Conservation (phyloP, 2,888 invertebrate genomes). For the Aleiodes leptofemur region DNA sequence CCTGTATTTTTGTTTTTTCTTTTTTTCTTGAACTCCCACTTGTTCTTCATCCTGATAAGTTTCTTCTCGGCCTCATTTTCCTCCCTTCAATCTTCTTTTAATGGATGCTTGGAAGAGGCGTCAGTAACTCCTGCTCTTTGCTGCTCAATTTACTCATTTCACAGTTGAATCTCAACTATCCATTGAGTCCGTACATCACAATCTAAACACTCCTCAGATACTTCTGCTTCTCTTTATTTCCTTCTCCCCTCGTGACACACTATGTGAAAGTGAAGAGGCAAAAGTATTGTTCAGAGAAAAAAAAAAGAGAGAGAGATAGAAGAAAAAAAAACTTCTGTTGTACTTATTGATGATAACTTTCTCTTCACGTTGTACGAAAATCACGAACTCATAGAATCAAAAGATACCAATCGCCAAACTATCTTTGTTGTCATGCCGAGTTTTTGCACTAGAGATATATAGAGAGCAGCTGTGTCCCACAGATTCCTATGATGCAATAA, state of each 20-base stretch:
- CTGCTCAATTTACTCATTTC: constrained; percentile 45
- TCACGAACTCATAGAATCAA: constrained; percentile 17
- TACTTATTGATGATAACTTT: constrained; percentile 29
- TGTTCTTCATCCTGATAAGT: background rate
- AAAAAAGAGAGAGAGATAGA: too few relatives aligned
- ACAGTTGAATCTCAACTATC: constrained; percentile 30
- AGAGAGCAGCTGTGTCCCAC: constrained; percentile 26
- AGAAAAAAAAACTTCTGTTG: background rate
- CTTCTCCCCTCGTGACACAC: constrained; percentile 17
- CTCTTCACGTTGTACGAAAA: constrained; percentile 31
- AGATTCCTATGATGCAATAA: constrained; percentile 28
- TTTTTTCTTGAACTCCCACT: background rate
- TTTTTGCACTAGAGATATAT: constrained; percentile 15
- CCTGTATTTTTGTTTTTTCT: too few relatives aligned
- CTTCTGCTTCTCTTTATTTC: background rate
- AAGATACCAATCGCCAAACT: constrained; percentile 22
- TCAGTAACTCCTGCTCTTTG: constrained; percentile 35
- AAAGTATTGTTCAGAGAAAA: background rate
- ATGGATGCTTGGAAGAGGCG: constrained; percentile 21
- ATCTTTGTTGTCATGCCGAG: constrained; percentile 25
- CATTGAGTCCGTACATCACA: constrained; percentile 8
- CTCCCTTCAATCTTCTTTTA: constrained; percentile 32
- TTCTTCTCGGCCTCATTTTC: constrained; percentile 7
- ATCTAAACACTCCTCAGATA: background rate
- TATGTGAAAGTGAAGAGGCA: constrained; percentile 32